Percentiles rank a stretch among this genome's conserved stretches.
Conservation (phyloP, 2,888 invertebrate species). For the Anaspis maculata region DNA sequence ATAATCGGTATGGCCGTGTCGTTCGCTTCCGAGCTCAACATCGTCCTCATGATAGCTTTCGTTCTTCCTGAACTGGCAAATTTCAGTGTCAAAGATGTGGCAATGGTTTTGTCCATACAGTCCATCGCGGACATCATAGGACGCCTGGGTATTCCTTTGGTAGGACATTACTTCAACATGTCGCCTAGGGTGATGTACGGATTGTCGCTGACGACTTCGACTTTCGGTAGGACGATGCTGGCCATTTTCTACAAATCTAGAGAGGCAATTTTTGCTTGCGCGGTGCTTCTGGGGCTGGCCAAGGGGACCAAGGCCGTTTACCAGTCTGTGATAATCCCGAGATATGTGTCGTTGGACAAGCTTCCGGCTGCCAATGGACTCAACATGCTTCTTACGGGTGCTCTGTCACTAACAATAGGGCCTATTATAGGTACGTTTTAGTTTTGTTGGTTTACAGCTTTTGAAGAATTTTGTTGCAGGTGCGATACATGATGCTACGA, state of each 20-base stretch:
- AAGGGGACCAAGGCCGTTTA: constrained; percentile 40
- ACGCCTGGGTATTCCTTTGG: constrained; percentile 36
- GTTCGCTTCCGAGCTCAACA: constrained; percentile 44
- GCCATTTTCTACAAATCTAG: constrained; percentile 21
- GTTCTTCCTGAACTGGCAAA: constrained; percentile 37
- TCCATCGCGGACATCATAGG: constrained; percentile 39
- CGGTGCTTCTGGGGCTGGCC: constrained; percentile 33
- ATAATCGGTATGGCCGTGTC: constrained; percentile 40
- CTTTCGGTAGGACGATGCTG: constrained; percentile 35
- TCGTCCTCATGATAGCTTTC: constrained; percentile 43
- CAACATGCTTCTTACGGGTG: constrained; percentile 36
- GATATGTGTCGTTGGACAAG: constrained; percentile 34
- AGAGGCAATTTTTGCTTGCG: constrained; percentile 9
- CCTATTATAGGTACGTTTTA: constrained; percentile 36
- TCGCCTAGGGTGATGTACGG: constrained; percentile 38
- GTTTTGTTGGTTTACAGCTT: not conserved
- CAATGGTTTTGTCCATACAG: constrained; percentile 37
- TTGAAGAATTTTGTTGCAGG: constrained; percentile 18
- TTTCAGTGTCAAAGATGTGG: constrained; percentile 33
- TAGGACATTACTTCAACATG: constrained; percentile 31
- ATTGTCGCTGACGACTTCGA: constrained; percentile 35
- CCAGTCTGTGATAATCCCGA: constrained; percentile 39
- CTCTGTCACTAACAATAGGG: constrained; percentile 34
- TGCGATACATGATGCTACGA: constrained; percentile 21
- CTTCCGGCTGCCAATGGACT: constrained; percentile 38